Evolutionary conservation across 2,888 invertebrate genomes (phyloP), one percentile per base, ranked within the genome.

Genomic region (Rutpela maculata): DNA sequence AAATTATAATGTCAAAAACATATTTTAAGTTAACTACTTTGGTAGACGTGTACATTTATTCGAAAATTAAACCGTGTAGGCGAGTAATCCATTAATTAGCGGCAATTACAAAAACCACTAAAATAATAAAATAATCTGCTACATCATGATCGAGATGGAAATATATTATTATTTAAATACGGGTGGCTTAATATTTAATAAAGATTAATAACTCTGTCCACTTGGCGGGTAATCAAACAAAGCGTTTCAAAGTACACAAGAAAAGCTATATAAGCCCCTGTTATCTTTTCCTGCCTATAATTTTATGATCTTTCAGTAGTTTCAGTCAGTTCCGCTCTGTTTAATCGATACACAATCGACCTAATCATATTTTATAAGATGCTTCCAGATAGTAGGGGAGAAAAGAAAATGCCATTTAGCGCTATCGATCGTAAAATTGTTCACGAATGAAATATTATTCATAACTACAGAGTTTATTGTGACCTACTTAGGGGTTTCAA

Each of bases 81-180:
- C 50, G 60, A 17, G 43, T 72, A 72, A 63, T 78, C 66, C 66
- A 63, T 71, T 79, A 78, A 81, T 79, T 81, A 72, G 62, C 68
- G 59, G 59, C 78, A 81, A 81, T 81, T 78, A 76, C 55, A 15
- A 59, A 72, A 72, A 63, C 71, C 71, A 55, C 59, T 43, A 72
- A 80, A 81, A 67, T 75, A 77, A 78, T 79, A 70, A 70, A 68
- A 59, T 73, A 75, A 79, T 76, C 76, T 75, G 76, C 76, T 65
- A 65, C 75, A 76, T 79, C 78, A 81, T 75, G 77, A 65, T 76
- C 26, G 38, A 75, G 70, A 75, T 75, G 74, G n/a, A 78, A 60
- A 70, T 70, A 57, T 60, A 43, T 60, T 56, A 56, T 56, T 70
- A 80, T 80, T 78, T 73, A 77, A 77, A 80, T 77, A 77, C 80